phyloP scores from a whole-genome alignment of 2,113 vertebrate genomes.

The Strix uralensis region DNA sequence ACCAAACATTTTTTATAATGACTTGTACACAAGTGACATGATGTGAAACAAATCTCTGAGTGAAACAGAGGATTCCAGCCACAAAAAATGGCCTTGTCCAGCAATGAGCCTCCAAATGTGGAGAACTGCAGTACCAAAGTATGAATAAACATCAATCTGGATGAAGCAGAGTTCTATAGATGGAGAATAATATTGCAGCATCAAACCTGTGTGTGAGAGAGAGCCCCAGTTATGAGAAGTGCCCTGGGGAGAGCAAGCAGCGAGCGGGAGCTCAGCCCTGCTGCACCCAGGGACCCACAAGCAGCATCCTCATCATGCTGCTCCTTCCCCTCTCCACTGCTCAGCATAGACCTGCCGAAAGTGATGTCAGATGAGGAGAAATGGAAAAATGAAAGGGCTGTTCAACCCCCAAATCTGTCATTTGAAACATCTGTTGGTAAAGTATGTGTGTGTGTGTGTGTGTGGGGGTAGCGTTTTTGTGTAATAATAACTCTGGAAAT shows the following conservation, averaged over 20 bases:
- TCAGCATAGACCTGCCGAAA: rapidly evolving
- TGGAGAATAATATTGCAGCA: background rate
- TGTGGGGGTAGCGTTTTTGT: background rate
- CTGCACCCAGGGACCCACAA: background rate
- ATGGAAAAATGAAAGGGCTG: background rate
- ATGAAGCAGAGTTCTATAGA: background rate
- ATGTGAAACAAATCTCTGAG: background rate
- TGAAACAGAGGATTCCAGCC: background rate
- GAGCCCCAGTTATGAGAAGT: background rate
- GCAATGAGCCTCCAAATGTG: background rate
- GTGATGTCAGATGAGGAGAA: background rate
- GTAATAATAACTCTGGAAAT: background rate
- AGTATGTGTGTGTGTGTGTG: rapidly evolving
- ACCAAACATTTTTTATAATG: background rate
- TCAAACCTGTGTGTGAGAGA: background rate
- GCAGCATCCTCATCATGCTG: background rate
- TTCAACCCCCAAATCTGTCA: background rate
- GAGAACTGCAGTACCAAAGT: background rate
- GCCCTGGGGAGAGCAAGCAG: rapidly evolving
- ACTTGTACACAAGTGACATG: background rate
- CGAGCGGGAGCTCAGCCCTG: background rate
- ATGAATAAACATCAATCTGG: background rate
- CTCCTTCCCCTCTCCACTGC: background rate
- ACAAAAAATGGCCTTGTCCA: background rate
- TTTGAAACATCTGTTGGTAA: background rate